Evolutionary conservation across 2,797 vertebrate species (phyloP), one percentile per base, ranked within the genome.

Genomic region (Netta rufina): DNA sequence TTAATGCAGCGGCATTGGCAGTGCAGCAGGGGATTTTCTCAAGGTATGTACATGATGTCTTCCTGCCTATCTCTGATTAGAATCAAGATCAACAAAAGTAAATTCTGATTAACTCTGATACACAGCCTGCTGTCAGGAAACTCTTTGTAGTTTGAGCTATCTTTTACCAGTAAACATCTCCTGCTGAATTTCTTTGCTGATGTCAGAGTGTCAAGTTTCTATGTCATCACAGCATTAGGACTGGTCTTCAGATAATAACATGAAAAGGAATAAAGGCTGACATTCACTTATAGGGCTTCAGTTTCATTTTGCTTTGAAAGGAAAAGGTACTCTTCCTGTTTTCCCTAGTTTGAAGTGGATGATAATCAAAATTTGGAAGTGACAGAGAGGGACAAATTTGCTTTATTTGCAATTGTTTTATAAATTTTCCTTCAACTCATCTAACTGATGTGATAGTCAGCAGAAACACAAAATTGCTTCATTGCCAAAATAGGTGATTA

Each of bases 101-200:
- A 95, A 93, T 92, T 96, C 84, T 92, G 92, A 86, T 96, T 92
- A 97, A 89, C 72, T 88, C 53, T 80, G 88, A 92, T 71, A 43
- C 8, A 2, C 56, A 94, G 54, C 74, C 57, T 77, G 77, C 85
- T 95, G 72, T 89, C 94, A 96, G 88, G 78, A 96, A 93, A 81
- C 64, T 70, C 80, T 93, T 69, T 66, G 38, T 74, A 53, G 51
- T 80, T 72, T 62, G 41, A 79, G 24, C 61, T 39, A 17, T 87
- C 54, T 95, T 96, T 78, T 72, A 92, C 67, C 13, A 58, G 84
- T 78, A 95, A 96, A 93, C 72, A 91, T 57, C 62, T 94, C 65
- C 84, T 69, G 53, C 62, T 86, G 87, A 85, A 94, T 90, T 86
- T 82, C 49, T 84, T 86, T 58, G 32, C 24, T 53, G 39, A 66